These are phyloP conservation scores for Drosophila bunnanda DNA, from an alignment of 2,888 invertebrate species.

Conservation along the genomic window DNA sequence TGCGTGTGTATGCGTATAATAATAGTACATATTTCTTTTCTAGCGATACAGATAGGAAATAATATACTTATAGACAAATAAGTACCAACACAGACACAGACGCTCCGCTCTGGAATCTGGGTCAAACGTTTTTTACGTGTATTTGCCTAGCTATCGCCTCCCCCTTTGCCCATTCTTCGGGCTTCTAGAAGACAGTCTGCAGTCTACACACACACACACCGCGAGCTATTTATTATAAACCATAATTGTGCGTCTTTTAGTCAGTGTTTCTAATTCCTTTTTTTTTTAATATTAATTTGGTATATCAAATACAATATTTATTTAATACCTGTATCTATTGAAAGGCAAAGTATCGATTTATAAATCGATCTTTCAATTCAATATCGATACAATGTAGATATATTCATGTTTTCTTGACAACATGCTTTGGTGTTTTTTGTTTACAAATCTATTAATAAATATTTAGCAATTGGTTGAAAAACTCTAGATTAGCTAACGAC, in stretches of 20 bases:
- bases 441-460: no score
- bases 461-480: no score
- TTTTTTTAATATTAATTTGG: no score
- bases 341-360: no score
- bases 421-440: no score
- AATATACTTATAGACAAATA: slow-evolving; percentile 43
- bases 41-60: slow-evolving; percentile 29
- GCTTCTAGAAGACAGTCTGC: slow-evolving; percentile 1
- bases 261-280: not conserved
- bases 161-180: slow-evolving; percentile 9
- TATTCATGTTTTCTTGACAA: no score
- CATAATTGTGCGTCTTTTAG: slow-evolving; percentile 12
- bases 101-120: slow-evolving; percentile 65
- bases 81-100: slow-evolving; percentile 45
- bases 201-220: not conserved
- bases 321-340: no score
- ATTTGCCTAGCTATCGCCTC: slow-evolving; percentile 50
- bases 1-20: not conserved
- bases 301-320: no score
- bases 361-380: no score
- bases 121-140: slow-evolving; percentile 75
- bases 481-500: no score
- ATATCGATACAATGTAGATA: no score
- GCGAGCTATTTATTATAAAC: slow-evolving; percentile 10
- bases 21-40: slow-evolving; percentile 28